Evolutionary conservation across 2,113 vertebrate genomes (phyloP).

Genomic region (Hyperopisus bebe): DNA sequence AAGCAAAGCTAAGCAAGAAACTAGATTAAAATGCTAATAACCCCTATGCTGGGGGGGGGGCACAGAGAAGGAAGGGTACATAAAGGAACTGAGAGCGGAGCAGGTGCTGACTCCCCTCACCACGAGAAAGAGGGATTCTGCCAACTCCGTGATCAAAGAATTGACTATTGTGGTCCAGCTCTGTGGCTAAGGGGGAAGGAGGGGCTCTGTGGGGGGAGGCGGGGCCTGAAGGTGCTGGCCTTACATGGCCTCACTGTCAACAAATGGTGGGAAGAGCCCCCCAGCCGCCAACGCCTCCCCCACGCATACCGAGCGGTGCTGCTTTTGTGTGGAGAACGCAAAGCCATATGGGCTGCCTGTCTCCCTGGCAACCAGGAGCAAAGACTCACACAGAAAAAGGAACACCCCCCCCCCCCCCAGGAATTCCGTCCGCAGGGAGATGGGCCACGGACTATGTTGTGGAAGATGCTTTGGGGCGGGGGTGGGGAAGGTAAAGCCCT

Average conservation of each 20-base stretch:
- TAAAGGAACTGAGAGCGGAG: neutral
- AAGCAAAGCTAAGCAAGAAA: neutral
- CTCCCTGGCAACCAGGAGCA: conserved; percentile 59
- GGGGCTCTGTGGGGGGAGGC: neutral
- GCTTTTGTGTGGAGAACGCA: conserved; percentile 60
- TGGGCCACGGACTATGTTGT: neutral
- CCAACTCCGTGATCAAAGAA: neutral
- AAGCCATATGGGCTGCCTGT: conserved; percentile 56
- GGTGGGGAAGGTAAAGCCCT: neutral
- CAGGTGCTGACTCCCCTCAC: neutral
- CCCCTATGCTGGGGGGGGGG: neutral
- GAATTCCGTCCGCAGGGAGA: conserved; percentile 10
- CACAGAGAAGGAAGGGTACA: neutral
- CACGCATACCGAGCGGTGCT: conserved; percentile 66
- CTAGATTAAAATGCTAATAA: neutral
- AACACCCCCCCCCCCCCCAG: neutral
- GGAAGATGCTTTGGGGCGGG: neutral
- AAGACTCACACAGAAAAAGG: neutral
- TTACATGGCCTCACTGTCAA: conserved; percentile 53
- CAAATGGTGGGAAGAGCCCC: conserved; percentile 64
- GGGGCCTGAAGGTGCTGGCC: neutral
- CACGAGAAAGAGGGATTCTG: neutral
- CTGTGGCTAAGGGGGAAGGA: neutral
- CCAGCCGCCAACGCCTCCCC: conserved; percentile 36
- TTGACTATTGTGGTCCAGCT: neutral